Evolutionary conservation across 2,797 vertebrate species (phyloP).

Genomic region (Choloepus didactylus): DNA sequence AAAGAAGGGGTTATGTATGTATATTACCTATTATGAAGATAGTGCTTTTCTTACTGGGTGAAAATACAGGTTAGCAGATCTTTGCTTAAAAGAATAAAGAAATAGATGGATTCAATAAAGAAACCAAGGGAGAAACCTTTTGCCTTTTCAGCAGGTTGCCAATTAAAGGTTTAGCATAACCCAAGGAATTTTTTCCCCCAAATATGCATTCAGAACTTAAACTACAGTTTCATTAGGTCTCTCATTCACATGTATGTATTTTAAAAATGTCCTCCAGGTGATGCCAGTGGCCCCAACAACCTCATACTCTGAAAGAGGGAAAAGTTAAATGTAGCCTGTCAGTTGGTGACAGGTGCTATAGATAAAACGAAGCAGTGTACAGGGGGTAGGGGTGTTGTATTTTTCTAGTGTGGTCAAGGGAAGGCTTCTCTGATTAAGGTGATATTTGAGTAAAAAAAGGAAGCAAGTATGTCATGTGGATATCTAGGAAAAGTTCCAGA

Average conservation of each 20-base stretch:
- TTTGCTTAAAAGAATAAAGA: conserved; percentile 35
- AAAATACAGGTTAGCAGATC: not conserved
- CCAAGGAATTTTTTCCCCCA: not conserved
- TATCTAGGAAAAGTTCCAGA: not conserved
- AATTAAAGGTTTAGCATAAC: not conserved
- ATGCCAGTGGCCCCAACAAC: not conserved
- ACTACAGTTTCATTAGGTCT: not conserved
- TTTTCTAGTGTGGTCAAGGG: not conserved
- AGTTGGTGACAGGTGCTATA: not conserved
- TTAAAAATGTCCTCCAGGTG: not conserved
- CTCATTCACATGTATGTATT: not conserved
- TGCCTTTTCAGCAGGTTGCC: not conserved
- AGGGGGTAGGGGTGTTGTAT: not conserved
- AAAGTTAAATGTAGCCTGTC: not conserved
- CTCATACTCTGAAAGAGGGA: not conserved
- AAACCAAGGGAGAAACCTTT: conserved; percentile 3
- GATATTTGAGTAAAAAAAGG: not conserved
- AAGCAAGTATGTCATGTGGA: not conserved
- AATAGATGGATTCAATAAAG: not conserved
- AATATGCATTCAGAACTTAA: not conserved
- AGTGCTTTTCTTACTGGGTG: not conserved
- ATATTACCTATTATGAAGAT: not conserved
- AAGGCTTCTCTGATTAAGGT: conserved; percentile 6
- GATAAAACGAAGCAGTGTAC: not conserved
- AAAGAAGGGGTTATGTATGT: not conserved